These are phyloP conservation scores for Sapajus apella DNA, from an alignment of 2,113 vertebrate species.

Conservation along the genomic window DNA sequence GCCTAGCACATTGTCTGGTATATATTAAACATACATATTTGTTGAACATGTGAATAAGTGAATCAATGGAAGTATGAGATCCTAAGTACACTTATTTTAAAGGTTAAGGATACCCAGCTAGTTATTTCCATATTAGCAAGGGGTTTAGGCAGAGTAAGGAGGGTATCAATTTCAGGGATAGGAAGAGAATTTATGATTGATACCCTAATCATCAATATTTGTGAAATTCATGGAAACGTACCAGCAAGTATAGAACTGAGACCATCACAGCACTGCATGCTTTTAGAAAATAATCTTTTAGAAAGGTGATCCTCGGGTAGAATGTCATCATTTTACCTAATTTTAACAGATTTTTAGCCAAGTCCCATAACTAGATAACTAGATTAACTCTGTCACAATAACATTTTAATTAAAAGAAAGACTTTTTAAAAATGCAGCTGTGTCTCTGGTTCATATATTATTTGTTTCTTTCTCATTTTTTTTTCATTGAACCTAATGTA, in stretches of 20 bases:
- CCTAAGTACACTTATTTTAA: constrained; percentile 4
- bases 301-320: not conserved
- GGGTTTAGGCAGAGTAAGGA: not conserved
- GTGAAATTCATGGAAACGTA: not conserved
- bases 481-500: not conserved
- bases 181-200: not conserved
- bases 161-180: not conserved
- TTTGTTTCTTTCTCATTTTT: constrained; percentile 10
- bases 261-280: not conserved
- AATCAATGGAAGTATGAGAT: not conserved
- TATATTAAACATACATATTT: not conserved
- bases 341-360: not conserved
- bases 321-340: not conserved
- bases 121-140: not conserved
- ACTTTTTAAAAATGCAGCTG: not conserved
- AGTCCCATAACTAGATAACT: not conserved
- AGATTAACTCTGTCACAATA: not conserved
- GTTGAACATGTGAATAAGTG: not conserved
- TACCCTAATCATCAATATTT: not conserved
- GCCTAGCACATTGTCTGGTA: not conserved
- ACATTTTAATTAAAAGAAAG: not conserved
- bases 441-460: not conserved
- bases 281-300: constrained; percentile 18
- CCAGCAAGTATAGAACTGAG: not conserved
- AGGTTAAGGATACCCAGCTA: not conserved